phyloP scores from a whole-genome alignment of 2,797 vertebrate species.

The Lacerta agilis region DNA sequence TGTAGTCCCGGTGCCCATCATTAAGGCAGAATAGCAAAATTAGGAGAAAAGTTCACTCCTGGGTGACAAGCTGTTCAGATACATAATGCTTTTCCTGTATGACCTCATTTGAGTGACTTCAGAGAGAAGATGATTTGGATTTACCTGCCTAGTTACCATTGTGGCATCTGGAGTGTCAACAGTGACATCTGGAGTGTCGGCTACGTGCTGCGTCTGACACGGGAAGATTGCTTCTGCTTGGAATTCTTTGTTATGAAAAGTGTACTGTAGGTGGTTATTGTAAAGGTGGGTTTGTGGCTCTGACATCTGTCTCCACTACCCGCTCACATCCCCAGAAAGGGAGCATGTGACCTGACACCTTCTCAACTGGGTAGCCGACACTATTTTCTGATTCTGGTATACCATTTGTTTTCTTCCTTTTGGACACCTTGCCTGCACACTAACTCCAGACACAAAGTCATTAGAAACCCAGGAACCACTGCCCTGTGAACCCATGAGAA shows the following conservation, averaged over 20 bases:
- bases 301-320: background rate
- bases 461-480: background rate
- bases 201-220: slow-evolving; percentile 4
- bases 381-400: background rate
- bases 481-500: background rate
- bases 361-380: background rate
- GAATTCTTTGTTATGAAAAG: slow-evolving; percentile 16
- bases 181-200: slow-evolving; percentile 23
- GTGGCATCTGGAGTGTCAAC: slow-evolving; percentile 15
- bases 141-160: background rate
- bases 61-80: background rate
- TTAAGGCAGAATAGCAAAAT: background rate
- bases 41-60: background rate
- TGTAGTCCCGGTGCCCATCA: background rate
- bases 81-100: background rate
- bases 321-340: too few species aligned
- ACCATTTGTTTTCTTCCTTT: background rate
- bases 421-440: background rate
- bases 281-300: slow-evolving; percentile 6
- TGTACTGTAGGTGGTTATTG: background rate
- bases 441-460: background rate
- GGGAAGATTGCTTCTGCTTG: slow-evolving; percentile 2
- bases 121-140: background rate
- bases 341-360: background rate
- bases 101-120: slow-evolving; percentile 5